phyloP scores from a whole-genome alignment of 37 sponge, comb jelly and placozoan species.

The Beroe ovata region DNA sequence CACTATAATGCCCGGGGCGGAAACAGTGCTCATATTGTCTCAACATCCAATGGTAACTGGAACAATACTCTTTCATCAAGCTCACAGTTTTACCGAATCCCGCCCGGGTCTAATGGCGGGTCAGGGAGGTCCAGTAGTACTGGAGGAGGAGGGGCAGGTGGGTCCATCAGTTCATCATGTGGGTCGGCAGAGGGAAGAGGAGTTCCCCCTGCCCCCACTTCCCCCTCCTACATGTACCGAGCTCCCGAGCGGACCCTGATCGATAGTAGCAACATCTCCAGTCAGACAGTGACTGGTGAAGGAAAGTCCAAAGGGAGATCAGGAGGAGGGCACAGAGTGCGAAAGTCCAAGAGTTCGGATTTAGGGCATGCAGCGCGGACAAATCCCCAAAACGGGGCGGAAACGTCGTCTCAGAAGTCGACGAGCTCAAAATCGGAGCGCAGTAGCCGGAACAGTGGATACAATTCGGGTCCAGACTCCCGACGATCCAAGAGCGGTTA shows the following conservation, averaged over 20 bases:
- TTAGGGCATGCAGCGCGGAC: neutral
- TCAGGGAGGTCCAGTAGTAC: neutral
- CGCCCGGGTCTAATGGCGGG: neutral
- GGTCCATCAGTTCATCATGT: no score
- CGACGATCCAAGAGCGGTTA: neutral
- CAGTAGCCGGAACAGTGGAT: neutral
- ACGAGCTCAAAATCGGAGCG: neutral
- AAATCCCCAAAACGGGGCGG: neutral
- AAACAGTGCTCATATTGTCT: neutral
- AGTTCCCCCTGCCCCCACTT: neutral
- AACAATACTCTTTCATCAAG: neutral
- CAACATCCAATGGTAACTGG: neutral
- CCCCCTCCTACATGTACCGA: neutral
- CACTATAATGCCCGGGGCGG: neutral
- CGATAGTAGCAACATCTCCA: neutral
- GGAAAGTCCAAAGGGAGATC: neutral
- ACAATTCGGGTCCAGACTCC: constrained; percentile 26
- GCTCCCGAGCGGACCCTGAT: neutral
- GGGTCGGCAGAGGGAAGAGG: neutral
- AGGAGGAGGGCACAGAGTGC: neutral
- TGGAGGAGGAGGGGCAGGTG: neutral
- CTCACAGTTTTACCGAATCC: neutral
- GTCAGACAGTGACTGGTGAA: neutral
- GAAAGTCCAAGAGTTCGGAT: constrained; percentile 25
- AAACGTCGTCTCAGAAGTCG: neutral